Conservation (phyloP, 2,113 vertebrate species). For the Fulmarus glacialis region DNA sequence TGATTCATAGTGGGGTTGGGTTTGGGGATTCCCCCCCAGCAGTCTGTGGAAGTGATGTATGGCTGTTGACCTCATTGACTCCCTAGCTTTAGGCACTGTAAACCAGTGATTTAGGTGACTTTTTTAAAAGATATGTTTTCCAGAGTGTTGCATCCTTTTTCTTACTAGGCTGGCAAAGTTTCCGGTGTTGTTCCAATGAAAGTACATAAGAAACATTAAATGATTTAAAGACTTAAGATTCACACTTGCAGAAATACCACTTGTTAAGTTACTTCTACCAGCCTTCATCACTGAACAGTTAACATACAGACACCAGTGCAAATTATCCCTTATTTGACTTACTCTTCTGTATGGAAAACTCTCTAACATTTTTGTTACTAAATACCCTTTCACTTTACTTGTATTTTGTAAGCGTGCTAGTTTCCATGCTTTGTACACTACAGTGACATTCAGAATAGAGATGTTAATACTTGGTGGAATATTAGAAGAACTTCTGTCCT, state of each 20-base stretch:
- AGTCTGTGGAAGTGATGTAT: background rate
- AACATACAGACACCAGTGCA: background rate
- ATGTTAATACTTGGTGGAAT: background rate
- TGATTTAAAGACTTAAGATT: background rate
- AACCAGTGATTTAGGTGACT: background rate
- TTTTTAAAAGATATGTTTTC: background rate
- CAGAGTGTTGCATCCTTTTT: background rate
- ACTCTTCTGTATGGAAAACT: background rate
- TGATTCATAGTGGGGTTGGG: background rate
- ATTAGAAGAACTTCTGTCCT: background rate
- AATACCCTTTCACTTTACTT: background rate
- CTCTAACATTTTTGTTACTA: background rate
- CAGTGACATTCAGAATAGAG: background rate
- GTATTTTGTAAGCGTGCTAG: no score
- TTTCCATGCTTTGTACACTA: accelerated
- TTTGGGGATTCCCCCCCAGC: background rate
- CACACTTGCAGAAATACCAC: background rate
- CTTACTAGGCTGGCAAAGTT: background rate
- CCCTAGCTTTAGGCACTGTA: background rate
- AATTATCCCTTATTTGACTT: background rate
- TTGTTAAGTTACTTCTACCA: background rate
- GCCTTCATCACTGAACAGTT: accelerated
- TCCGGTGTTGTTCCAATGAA: background rate
- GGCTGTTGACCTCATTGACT: background rate
- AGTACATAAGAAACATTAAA: background rate